These are phyloP conservation scores for Liolophura sinensis DNA, from an alignment of 1,140 invertebrate genomes.

Conservation along the genomic window DNA sequence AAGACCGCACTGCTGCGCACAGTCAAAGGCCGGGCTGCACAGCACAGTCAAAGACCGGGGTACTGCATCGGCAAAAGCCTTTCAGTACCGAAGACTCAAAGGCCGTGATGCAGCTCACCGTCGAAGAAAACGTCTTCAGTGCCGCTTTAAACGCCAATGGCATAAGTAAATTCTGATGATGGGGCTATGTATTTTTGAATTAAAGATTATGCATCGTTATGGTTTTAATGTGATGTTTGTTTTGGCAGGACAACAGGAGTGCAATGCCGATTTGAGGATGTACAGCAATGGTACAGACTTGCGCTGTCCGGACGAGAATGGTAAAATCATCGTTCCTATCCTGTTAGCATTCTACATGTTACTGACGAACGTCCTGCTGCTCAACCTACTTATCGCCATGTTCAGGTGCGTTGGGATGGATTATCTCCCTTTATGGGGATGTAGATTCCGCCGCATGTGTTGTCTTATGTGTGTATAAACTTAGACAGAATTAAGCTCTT, in stretches of 20 bases:
- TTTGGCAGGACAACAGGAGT: constrained; percentile 1
- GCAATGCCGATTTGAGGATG: constrained; percentile 6
- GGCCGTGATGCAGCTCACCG: too few species aligned
- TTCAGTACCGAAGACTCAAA: too few species aligned
- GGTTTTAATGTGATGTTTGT: neutral
- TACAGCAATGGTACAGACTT: constrained; percentile 4
- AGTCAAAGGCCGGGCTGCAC: too few species aligned
- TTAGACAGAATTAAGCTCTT: too few species aligned
- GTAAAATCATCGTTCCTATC: constrained; percentile 35
- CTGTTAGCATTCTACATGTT: constrained; percentile 53
- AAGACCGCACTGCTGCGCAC: too few species aligned
- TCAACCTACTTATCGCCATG: constrained; percentile 18
- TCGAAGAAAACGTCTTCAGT: too few species aligned
- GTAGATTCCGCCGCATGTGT: too few species aligned
- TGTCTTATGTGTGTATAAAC: too few species aligned
- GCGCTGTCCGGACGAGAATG: constrained; percentile 19
- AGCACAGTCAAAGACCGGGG: too few species aligned
- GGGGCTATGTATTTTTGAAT: neutral
- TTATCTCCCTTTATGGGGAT: too few species aligned
- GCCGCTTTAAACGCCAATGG: neutral
- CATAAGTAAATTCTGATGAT: neutral
- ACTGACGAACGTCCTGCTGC: constrained; percentile 51
- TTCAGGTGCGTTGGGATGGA: constrained; percentile 8
- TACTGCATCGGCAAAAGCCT: too few species aligned
- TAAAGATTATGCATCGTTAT: neutral